Base-by-base conservation (phyloP, 2,113 vertebrate genomes). In the Tinamus guttatus region DNA sequence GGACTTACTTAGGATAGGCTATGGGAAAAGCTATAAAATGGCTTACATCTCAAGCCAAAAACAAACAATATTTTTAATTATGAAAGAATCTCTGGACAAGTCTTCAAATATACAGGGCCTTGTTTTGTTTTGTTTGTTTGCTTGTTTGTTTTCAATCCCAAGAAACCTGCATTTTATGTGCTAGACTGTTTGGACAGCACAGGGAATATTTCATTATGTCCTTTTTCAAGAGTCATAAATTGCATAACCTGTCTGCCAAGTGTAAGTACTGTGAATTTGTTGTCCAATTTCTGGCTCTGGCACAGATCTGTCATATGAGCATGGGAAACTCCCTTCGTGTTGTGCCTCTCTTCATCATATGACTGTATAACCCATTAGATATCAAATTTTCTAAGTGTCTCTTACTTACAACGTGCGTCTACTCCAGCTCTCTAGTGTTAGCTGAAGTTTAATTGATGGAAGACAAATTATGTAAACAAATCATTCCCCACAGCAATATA, bases 161-260 rank as follows among this genome's bases (percentile, higher is more conserved):
- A n/a, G 9, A 47, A 17, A 64, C 6, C 18, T 74, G 9, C 0
- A 36, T 69, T 93, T 77, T 71, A 51, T 49, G 49, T 81, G 25
- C 47, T 63, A 71, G 36, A 45, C 8, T 52, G 13, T 88, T 58
- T 64, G 60, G 76, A 64, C 25, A 70, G 79, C 41, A 70, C 65
- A 27, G 41, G 7, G n/a, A 87, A 60, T 88, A 90, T 83, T 83
- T 86, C 34, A 75, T 75, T 84, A 24, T 43, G 13, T 60, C 17
- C 21, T 4, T 41, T 80, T 94, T 93, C 47, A 85, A 85, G 71
- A 93, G 60, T 13, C 4, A 9, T 90, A 86, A 83, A 93, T 51
- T 70, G 19, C 18, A 20, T 32, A 91, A 38, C 52, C 27, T 75
- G 11, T 52, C 76, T 93, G 73, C 60, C 56, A 92, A 78, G 25